Base-by-base conservation (phyloP, 2,888 invertebrate genomes). In the Cryptops parisi region DNA sequence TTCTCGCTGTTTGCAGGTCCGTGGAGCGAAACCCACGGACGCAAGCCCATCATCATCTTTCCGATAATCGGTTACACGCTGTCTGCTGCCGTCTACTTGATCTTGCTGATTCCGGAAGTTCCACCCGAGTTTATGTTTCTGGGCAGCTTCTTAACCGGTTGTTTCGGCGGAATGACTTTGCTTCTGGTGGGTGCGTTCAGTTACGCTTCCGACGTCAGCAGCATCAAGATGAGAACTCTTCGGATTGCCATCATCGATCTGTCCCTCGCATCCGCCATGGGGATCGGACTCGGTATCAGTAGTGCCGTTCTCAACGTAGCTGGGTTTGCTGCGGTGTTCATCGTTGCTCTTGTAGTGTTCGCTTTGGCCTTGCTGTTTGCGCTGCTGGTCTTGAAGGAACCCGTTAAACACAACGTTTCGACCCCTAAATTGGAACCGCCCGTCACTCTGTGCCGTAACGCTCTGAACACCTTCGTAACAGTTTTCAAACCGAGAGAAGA, bases 1-100 rank as follows among this genome's bases (percentile, higher is more conserved):
- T n/a, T 47, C 1, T 19, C 5, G 15, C 22, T 47, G 21, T 17
- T 47, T 6, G 25, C 33, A 26, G 47, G 47, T 17, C 21, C 47
- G n/a, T 47, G 47, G 47, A 47, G 47, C 15, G 47, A 47, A 26
- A 25, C 3, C 21, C 27, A 47, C 27, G 47, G 47, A 2, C 25
- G 47, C 5, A 47, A 47, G 33, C 9, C 21, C 12, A 26, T 33
- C 15, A 47, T 47, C 27, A 9, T 47, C 9, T 2, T 47, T 4
- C 27, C 47, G 2, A 27, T 21, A 47, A 17, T 47, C 27, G 47
- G 47, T 1, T 47, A 6, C 33, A 25, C 33, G 6, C 15, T 47
- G 12, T 24, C 33, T 2, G 27, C 47, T 12, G 2, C 17, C 17
- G 3, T 25, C 33, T 9, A 33, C 33, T 33, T 33, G 33, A 33